Evolutionary conservation across 2,113 vertebrate species (phyloP), one percentile per base, ranked within the genome.

Genomic region (Patagioenas fasciata): DNA sequence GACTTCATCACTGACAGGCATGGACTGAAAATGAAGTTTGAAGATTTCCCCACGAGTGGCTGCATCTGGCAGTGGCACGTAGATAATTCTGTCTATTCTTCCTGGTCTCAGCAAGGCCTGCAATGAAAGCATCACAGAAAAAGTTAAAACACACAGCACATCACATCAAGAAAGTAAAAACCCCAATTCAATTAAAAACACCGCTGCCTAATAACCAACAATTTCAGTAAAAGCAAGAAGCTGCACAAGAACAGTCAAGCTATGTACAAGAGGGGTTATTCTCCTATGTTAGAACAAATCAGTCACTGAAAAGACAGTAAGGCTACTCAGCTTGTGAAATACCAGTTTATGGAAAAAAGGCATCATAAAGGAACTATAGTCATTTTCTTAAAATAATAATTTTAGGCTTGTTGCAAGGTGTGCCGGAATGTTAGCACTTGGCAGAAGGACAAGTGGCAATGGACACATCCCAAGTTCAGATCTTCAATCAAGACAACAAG

Each of bases 61-160:
- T 67, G 97, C 97, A 42, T 99, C 99, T 5, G 99, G 99, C 86
- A 99, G 97, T 0, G 99, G 99, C 58, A 99, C 99, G 1, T 98
- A 99, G 93, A 99, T 98, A 65, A 99, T 98, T 40, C 99, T 98
- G 94, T 99, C 99, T 70, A 99, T 98, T 85, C 99, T 98, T 38
- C 99, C 99, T 1, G 99, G 99, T n/a, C 99, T 98, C 98, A 99
- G 98, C 97, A 99, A 97, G 80, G 99, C 99, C 99, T 99, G 91
- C 48, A 93, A 88, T 5, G 32, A 80, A 93, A 92, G 77, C 4
- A 24, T 7, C 77, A 79, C 23, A 50, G 29, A 29, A 78, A 31
- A 51, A 80, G 50, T 67, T 90, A 92, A 0, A 78, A 82, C 57
- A 65, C 25, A 9, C 13, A 47, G 19, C 54, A 25, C 24, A 67